Conservation (phyloP, 37 sponge, comb jelly and placozoan species). For the Cliona cf. orientalis region DNA sequence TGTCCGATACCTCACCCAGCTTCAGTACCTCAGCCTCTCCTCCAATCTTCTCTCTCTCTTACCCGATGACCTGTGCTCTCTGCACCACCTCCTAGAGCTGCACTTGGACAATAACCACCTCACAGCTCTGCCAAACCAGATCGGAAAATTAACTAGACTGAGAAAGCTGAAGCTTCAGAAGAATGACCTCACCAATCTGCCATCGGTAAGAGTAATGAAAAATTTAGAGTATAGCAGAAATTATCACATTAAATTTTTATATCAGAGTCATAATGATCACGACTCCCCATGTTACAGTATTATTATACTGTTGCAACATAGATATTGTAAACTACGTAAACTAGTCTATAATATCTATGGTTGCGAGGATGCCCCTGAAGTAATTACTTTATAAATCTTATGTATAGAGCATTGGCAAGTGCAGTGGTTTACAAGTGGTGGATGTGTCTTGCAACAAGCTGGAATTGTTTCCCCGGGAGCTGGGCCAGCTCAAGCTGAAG, state of each 20-base stretch:
- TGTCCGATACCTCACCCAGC: constrained; percentile 6
- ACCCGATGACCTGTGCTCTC: constrained; percentile 39
- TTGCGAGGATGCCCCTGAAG: too few relatives aligned
- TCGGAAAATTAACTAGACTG: constrained; percentile 36
- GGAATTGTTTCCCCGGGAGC: constrained; percentile 59
- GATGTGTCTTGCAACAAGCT: constrained; percentile 70
- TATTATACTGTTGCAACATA: too few relatives aligned
- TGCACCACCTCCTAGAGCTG: constrained; percentile 49
- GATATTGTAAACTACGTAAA: too few relatives aligned
- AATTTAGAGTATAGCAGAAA: not conserved
- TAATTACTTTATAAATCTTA: too few relatives aligned
- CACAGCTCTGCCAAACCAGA: constrained; percentile 24
- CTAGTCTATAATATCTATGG: too few relatives aligned
- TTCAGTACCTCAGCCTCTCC: constrained; percentile 46
- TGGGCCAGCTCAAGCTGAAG: constrained; percentile 26
- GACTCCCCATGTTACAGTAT: too few relatives aligned
- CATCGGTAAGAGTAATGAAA: constrained; percentile 24
- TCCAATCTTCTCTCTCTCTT: constrained; percentile 34
- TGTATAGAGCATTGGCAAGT: constrained; percentile 44
- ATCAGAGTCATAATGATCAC: too few relatives aligned
- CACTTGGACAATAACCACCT: constrained; percentile 50
- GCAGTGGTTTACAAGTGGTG: constrained; percentile 24
- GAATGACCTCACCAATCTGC: constrained; percentile 38
- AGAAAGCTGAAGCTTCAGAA: constrained; percentile 60
- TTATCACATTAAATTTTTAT: too few relatives aligned